Conservation (phyloP, 2,888 invertebrate genomes). For the Dastarcus helophoroides region DNA sequence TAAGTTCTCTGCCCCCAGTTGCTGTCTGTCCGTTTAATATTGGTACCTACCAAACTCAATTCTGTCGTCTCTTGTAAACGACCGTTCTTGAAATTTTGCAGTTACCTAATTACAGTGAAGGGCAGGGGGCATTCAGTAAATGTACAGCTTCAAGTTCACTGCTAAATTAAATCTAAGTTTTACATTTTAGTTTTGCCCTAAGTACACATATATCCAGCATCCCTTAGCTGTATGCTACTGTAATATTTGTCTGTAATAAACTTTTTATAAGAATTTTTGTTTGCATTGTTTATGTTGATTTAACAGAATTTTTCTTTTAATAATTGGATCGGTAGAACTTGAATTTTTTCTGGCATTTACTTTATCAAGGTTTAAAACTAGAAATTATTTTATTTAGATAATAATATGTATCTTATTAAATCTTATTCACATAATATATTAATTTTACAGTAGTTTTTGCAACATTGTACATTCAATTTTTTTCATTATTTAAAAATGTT, state of each 20-base stretch:
- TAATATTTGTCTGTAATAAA: constrained; percentile 25
- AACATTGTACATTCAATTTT: too few relatives aligned
- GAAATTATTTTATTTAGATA: too few relatives aligned
- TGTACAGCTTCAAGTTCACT: constrained; percentile 28
- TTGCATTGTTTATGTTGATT: too few relatives aligned
- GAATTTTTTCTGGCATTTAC: too few relatives aligned
- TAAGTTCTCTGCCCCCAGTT: constrained; percentile 19
- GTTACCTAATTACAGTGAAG: constrained; percentile 11
- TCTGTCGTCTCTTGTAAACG: not conserved
- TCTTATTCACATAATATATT: too few relatives aligned
- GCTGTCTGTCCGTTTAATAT: constrained; percentile 28
- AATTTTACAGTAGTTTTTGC: too few relatives aligned
- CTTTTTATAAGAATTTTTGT: too few relatives aligned
- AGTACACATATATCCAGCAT: constrained; percentile 23
- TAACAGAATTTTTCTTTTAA: too few relatives aligned
- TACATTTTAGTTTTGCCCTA: constrained; percentile 24
- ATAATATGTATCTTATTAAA: too few relatives aligned
- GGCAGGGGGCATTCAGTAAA: constrained; percentile 17
- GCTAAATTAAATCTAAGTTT: constrained; percentile 27
- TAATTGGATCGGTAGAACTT: too few relatives aligned
- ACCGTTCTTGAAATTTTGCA: not conserved
- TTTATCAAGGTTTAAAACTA: too few relatives aligned
- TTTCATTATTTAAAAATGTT: too few relatives aligned
- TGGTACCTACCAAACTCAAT: constrained; percentile 26
- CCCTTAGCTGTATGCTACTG: constrained; percentile 14